Conservation (phyloP, 2,113 vertebrate genomes). For the Varanus salvator region DNA sequence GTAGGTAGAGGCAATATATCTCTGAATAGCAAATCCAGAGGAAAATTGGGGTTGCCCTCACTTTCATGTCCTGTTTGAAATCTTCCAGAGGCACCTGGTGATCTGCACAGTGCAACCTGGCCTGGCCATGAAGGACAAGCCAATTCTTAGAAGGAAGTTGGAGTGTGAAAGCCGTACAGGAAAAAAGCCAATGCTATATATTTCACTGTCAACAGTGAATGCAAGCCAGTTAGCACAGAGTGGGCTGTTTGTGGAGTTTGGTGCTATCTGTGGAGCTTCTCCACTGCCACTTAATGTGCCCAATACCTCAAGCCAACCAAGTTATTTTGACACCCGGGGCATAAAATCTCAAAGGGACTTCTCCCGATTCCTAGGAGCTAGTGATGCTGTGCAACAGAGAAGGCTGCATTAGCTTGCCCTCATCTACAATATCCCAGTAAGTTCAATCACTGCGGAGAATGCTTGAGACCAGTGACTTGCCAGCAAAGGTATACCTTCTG, state of each 20-base stretch:
- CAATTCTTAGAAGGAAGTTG: background rate
- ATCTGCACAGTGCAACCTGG: too few species aligned
- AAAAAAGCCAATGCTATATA: background rate
- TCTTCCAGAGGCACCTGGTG: background rate
- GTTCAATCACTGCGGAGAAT: background rate
- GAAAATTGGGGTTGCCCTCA: background rate
- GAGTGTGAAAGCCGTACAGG: too few species aligned
- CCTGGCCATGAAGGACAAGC: background rate
- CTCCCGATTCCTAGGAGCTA: background rate
- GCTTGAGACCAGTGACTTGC: background rate
- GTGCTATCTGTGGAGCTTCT: too few species aligned
- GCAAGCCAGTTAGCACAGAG: background rate
- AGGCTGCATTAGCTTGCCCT: background rate
- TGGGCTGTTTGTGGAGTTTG: background rate
- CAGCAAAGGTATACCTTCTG: background rate
- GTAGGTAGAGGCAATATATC: background rate
- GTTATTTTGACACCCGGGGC: too few species aligned
- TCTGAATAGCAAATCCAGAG: background rate
- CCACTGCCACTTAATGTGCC: too few species aligned
- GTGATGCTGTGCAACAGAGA: background rate
- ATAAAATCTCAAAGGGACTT: too few species aligned
- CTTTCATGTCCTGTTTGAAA: background rate
- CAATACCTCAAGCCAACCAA: too few species aligned
- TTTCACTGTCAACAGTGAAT: background rate
- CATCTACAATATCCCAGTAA: background rate